Evolutionary conservation across 2,888 invertebrate genomes (phyloP).

Genomic region (Spodoptera exigua): DNA sequence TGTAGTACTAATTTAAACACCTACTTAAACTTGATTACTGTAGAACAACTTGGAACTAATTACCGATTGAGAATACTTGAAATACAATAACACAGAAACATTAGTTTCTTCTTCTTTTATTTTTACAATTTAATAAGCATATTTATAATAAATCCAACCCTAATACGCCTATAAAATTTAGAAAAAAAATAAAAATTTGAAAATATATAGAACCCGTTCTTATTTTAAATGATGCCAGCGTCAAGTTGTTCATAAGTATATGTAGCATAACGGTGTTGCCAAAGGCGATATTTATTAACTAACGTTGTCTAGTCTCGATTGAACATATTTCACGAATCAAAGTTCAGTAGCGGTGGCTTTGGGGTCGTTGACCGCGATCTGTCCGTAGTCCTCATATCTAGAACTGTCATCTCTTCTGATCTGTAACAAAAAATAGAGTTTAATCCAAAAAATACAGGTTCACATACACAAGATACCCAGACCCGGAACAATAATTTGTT

Average conservation of each 20-base stretch:
- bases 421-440: conserved; percentile 65
- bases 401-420: conserved; percentile 85
- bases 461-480: too few species aligned
- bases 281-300: conserved; percentile 29
- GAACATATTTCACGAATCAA: conserved; percentile 59
- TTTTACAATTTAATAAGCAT: conserved; percentile 15
- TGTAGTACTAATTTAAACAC: conserved; percentile 52
- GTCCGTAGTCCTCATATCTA: conserved; percentile 76
- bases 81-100: conserved; percentile 2
- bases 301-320: conserved; percentile 37
- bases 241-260: conserved; percentile 31
- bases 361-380: conserved; percentile 79
- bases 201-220: conserved; percentile 7
- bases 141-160: background rate
- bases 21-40: conserved; percentile 36
- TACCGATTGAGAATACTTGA: background rate
- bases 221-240: background rate
- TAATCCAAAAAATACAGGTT: too few species aligned
- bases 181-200: background rate
- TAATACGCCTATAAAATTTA: background rate
- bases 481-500: too few species aligned
- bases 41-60: conserved; percentile 37
- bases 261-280: conserved; percentile 19
- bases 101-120: conserved; percentile 21
- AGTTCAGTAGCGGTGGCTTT: conserved; percentile 81